A percentile compares a stretch with the other conserved stretches of the same genome.
phyloP scores from a whole-genome alignment of 2,113 vertebrate species.

The Corythoichthys intestinalis region DNA sequence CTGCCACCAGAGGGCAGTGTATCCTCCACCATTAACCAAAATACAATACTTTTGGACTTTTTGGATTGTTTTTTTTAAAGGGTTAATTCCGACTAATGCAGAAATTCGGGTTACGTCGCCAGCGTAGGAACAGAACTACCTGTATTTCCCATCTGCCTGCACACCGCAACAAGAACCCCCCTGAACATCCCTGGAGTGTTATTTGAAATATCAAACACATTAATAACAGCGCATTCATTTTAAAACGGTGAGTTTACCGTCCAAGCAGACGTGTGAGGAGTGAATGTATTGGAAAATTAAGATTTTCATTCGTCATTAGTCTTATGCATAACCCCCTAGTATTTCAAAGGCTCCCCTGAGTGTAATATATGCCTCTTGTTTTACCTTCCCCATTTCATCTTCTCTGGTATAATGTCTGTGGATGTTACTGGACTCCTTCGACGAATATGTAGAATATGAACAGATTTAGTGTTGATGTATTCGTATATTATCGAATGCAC shows the following conservation, averaged over 20 bases:
- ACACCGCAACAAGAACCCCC: too few relatives aligned
- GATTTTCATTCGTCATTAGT: conserved; percentile 2
- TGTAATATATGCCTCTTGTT: conserved; percentile 7
- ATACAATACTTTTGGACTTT: too few relatives aligned
- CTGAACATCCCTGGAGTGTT: neutral
- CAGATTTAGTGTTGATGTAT: conserved; percentile 9
- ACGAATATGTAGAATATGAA: conserved; percentile 17
- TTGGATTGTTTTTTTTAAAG: too few relatives aligned
- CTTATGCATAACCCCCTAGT: conserved; percentile 1
- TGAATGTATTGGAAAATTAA: neutral
- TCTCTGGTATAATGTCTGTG: conserved; percentile 4
- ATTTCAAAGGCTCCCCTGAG: conserved; percentile 3
- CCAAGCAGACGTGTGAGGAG: neutral
- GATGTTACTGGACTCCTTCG: conserved; percentile 7
- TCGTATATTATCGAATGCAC: neutral
- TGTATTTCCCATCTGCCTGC: too few relatives aligned
- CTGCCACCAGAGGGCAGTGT: too few relatives aligned
- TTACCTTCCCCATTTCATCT: conserved; percentile 4
- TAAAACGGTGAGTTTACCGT: conserved; percentile 5
- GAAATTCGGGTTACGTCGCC: too few relatives aligned
- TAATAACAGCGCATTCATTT: neutral
- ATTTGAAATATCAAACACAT: neutral
- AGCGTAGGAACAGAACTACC: too few relatives aligned
- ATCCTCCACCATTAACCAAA: too few relatives aligned
- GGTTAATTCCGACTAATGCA: too few relatives aligned